Percentiles rank a stretch among this genome's conserved stretches.
Conservation (phyloP, 2,888 invertebrate species). For the Yponomeuta sedellus region DNA sequence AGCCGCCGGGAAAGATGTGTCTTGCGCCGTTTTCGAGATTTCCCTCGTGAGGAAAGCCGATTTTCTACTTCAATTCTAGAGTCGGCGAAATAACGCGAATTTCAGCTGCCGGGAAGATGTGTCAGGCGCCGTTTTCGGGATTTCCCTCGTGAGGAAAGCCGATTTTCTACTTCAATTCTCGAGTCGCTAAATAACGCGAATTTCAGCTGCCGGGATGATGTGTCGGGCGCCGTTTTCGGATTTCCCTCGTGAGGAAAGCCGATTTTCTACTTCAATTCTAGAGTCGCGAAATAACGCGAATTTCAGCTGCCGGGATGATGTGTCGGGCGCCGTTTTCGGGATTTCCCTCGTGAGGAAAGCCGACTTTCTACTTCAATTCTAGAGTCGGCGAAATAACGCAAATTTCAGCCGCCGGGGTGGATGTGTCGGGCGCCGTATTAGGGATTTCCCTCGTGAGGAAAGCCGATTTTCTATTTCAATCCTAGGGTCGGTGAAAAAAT, state of each 20-base stretch:
- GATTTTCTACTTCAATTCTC: too few relatives aligned
- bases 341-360: neutral
- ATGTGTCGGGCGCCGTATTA: neutral
- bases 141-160: neutral
- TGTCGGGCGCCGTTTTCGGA: neutral
- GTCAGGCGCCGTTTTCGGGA: neutral
- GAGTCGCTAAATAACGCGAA: too few relatives aligned
- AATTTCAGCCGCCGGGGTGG: neutral
- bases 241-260: neutral
- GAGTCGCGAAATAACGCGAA: too few relatives aligned
- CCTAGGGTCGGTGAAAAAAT: too few relatives aligned
- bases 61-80: too few relatives aligned
- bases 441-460: neutral
- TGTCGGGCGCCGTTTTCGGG: neutral
- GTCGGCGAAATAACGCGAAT: too few relatives aligned
- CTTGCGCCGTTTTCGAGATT: neutral
- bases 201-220: neutral
- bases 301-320: neutral
- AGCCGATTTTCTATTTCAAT: neutral
- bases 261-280: too few relatives aligned
- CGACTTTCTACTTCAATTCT: too few relatives aligned
- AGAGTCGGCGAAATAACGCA: too few relatives aligned
- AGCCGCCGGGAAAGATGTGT: neutral
- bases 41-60: neutral
- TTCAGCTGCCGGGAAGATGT: neutral